Conservation (phyloP, 2,113 vertebrate species). For the Saguinus midas region DNA sequence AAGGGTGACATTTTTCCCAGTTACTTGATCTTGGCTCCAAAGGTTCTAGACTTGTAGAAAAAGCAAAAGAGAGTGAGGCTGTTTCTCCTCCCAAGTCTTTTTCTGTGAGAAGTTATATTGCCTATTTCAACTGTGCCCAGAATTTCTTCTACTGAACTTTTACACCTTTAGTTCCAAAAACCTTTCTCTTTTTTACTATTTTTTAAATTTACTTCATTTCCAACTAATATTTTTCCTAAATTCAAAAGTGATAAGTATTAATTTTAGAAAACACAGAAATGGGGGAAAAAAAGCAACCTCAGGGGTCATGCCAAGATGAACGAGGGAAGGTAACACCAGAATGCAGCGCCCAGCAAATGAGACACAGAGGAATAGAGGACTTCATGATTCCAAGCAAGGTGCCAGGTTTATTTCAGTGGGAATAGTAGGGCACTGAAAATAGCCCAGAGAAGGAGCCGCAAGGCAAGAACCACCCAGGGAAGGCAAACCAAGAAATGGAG, state of each 20-base stretch:
- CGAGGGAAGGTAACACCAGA: too few species aligned
- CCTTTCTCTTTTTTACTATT: background rate
- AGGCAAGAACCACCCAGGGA: too few species aligned
- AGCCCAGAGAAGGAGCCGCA: too few species aligned
- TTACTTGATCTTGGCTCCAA: background rate
- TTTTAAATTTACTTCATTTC: background rate
- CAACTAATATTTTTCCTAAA: background rate
- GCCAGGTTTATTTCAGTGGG: too few species aligned
- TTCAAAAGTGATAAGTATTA: background rate
- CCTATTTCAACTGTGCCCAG: background rate
- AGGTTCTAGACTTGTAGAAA: background rate
- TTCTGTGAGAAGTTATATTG: background rate
- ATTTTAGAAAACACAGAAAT: background rate
- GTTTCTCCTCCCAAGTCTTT: background rate
- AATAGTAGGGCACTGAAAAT: too few species aligned
- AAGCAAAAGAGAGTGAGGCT: background rate
- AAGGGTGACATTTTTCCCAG: background rate
- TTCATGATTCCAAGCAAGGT: too few species aligned
- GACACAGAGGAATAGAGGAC: too few species aligned
- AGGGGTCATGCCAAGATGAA: too few species aligned
- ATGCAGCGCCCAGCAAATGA: too few species aligned
- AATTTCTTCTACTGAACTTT: background rate
- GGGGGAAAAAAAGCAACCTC: background rate
- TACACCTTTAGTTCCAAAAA: background rate
- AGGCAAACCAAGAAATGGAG: too few species aligned